A percentile compares a stretch with the other conserved stretches of the same genome.
Conservation (phyloP, 2,797 vertebrate genomes). For the Eptatretus atami region DNA sequence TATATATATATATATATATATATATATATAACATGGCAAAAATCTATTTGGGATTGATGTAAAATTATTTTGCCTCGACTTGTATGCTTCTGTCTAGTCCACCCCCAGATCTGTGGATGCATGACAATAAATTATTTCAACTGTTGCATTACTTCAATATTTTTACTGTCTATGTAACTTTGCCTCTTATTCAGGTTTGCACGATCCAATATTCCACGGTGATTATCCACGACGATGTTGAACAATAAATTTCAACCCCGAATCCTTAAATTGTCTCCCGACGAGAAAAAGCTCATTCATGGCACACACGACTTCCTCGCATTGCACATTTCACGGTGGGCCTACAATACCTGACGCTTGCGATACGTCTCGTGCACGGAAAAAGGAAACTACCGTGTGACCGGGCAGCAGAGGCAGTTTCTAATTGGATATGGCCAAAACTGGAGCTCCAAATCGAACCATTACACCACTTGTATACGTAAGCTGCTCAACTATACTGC, state of each 20-base stretch:
- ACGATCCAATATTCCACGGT: constrained; percentile 4
- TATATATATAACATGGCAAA: too few species aligned
- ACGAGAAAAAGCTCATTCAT: neutral
- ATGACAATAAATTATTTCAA: too few species aligned
- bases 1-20: too few species aligned
- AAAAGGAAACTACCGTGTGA: neutral
- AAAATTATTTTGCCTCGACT: too few species aligned
- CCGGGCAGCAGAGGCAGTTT: neutral
- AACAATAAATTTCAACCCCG: neutral
- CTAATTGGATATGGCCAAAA: neutral
- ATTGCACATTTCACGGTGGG: neutral
- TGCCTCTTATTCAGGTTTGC: neutral
- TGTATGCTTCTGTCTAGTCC: too few species aligned
- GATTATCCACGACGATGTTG: constrained; percentile 1
- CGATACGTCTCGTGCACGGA: neutral
- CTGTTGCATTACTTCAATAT: too few species aligned
- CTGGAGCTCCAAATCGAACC: too few species aligned
- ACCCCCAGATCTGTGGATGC: too few species aligned
- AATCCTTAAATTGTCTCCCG: neutral
- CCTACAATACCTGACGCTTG: neutral
- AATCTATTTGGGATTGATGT: too few species aligned
- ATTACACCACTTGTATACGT: neutral
- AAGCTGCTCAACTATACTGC: neutral
- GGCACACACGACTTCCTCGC: constrained; percentile 5
- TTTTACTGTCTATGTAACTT: too few species aligned